These are phyloP conservation scores for Hylyphantes graminicola DNA, from an alignment of 1,140 invertebrate species.

Conservation along the genomic window DNA sequence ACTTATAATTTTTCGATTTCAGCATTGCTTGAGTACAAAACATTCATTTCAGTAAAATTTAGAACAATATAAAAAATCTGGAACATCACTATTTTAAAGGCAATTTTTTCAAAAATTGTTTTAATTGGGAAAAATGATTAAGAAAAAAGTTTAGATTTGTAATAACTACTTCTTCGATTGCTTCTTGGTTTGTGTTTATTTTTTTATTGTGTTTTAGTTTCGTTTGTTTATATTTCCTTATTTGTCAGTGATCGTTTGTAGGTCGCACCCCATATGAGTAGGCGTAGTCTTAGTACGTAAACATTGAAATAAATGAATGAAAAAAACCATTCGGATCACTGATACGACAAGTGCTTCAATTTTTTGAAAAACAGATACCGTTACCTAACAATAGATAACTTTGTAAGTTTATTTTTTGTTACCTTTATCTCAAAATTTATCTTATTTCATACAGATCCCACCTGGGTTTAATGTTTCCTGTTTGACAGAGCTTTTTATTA, in stretches of 20 bases:
- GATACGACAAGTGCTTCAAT: slow-evolving; percentile 20
- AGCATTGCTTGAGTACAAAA: too few species aligned
- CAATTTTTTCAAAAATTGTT: too few species aligned
- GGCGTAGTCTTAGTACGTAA: slow-evolving; percentile 46
- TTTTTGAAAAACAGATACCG: slow-evolving; percentile 15
- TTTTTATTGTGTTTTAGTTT: slow-evolving; percentile 1
- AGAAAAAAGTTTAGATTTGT: not conserved
- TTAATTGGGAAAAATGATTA: not conserved
- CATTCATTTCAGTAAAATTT: too few species aligned
- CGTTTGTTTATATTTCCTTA: slow-evolving; percentile 32
- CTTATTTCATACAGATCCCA: not conserved
- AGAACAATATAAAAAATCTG: too few species aligned
- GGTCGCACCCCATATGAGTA: slow-evolving; percentile 28
- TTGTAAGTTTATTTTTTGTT: slow-evolving; percentile 2
- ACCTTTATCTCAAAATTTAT: slow-evolving; percentile 10
- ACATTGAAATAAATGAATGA: slow-evolving; percentile 32
- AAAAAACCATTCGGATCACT: not conserved
- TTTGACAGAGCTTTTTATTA: too few species aligned
- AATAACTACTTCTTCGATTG: not conserved
- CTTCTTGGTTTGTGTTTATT: not conserved
- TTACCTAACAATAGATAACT: not conserved
- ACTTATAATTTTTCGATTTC: too few species aligned
- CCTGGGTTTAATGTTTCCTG: not conserved
- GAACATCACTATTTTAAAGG: too few species aligned
- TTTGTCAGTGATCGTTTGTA: slow-evolving; percentile 34